phyloP scores from a whole-genome alignment of 2,888 invertebrate genomes.

The Noctua fimbriata region DNA sequence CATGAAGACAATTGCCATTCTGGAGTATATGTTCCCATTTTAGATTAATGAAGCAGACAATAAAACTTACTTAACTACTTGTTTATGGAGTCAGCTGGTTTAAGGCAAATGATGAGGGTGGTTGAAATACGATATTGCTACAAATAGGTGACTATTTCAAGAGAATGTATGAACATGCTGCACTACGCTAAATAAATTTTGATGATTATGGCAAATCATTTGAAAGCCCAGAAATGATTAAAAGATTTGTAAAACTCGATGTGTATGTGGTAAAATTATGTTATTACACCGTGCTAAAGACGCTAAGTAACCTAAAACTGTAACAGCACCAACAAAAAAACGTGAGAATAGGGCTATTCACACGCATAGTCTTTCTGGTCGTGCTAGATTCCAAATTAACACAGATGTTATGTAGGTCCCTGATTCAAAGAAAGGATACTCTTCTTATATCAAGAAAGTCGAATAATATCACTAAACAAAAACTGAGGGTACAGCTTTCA shows the following conservation, averaged over 20 bases:
- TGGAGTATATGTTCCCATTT: slow-evolving; percentile 26
- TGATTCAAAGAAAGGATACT: slow-evolving; percentile 2
- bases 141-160: neutral
- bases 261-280: neutral
- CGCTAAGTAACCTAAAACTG: slow-evolving; percentile 32
- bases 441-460: neutral
- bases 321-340: slow-evolving; percentile 30
- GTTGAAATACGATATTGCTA: neutral
- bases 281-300: slow-evolving; percentile 17
- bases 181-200: neutral
- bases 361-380: slow-evolving; percentile 38
- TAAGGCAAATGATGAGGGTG: neutral
- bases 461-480: neutral
- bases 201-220: neutral
- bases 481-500: neutral
- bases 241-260: neutral
- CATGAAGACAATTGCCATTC: slow-evolving; percentile 96
- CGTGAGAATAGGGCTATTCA: slow-evolving; percentile 49
- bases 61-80: neutral
- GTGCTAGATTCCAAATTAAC: slow-evolving; percentile 51
- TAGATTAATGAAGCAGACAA: neutral
- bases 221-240: neutral
- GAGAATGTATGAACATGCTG: neutral
- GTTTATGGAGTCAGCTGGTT: neutral
- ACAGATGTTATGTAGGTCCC: slow-evolving; percentile 31